These are phyloP conservation scores for Hybognathus amarus DNA, from an alignment of 2,797 vertebrate species.

Conservation along the genomic window DNA sequence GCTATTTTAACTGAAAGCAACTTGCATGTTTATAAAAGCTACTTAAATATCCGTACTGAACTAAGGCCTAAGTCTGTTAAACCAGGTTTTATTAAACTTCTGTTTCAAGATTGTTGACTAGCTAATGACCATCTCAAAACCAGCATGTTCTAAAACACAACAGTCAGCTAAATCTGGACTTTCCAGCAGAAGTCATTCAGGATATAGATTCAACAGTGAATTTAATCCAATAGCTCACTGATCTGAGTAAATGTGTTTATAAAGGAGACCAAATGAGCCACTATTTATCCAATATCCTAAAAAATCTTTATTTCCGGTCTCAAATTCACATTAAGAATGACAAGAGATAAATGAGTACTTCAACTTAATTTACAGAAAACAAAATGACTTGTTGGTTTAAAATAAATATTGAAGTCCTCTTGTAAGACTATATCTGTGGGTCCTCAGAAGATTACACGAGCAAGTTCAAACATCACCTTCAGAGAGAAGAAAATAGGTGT, in stretches of 20 bases:
- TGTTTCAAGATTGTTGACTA: not conserved
- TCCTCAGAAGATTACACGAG: constrained; percentile 86
- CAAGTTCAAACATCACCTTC: constrained; percentile 96
- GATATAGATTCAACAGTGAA: not conserved
- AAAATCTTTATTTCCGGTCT: not conserved
- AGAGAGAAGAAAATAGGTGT: constrained; percentile 55
- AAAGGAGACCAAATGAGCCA: not conserved
- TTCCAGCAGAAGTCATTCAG: not conserved
- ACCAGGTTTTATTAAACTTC: not conserved
- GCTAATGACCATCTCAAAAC: not conserved
- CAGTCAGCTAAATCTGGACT: not conserved
- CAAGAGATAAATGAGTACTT: not conserved
- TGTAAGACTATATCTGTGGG: not conserved
- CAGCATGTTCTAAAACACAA: not conserved
- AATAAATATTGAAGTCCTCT: not conserved
- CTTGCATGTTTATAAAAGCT: not conserved
- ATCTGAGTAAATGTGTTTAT: not conserved
- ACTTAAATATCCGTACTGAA: not conserved
- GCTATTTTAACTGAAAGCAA: not conserved
- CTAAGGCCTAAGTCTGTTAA: not conserved
- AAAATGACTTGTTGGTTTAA: not conserved
- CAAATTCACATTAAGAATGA: not conserved
- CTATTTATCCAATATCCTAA: not conserved
- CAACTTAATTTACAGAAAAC: not conserved
- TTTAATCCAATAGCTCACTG: not conserved